A percentile compares a stretch with the other conserved stretches of the same genome.
Conservation (phyloP, 2,797 vertebrate genomes). For the Eulemur coronatus region DNA sequence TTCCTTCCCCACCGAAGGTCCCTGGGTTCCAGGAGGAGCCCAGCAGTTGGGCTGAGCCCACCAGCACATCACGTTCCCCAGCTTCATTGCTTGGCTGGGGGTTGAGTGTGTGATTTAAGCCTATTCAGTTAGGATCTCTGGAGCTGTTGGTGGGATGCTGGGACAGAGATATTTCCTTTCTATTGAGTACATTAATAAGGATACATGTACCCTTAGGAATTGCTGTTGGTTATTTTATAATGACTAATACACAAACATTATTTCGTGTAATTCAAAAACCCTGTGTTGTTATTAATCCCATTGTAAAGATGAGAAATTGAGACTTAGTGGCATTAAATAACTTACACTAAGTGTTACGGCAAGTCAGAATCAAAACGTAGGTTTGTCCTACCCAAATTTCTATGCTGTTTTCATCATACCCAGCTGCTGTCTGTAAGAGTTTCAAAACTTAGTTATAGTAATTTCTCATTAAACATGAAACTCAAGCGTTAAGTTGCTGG, state of each 20-base stretch:
- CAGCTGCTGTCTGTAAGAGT: neutral
- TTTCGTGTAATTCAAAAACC: neutral
- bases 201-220: neutral
- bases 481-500: neutral
- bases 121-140: neutral
- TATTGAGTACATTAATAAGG: neutral
- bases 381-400: neutral
- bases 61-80: neutral
- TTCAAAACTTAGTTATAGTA: neutral
- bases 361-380: neutral
- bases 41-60: neutral
- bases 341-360: neutral
- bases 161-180: neutral
- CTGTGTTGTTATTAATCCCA: neutral
- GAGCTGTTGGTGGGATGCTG: neutral
- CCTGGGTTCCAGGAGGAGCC: neutral
- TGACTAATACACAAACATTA: neutral
- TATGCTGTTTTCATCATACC: neutral
- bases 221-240: neutral
- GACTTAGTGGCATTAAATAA: neutral
- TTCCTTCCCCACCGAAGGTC: neutral
- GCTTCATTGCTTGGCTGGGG: neutral
- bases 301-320: neutral
- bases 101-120: neutral
- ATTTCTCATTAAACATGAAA: slow-evolving; percentile 31